Base-by-base conservation (phyloP, 2,888 invertebrate species). In the Cosmorhoe ocellata region DNA sequence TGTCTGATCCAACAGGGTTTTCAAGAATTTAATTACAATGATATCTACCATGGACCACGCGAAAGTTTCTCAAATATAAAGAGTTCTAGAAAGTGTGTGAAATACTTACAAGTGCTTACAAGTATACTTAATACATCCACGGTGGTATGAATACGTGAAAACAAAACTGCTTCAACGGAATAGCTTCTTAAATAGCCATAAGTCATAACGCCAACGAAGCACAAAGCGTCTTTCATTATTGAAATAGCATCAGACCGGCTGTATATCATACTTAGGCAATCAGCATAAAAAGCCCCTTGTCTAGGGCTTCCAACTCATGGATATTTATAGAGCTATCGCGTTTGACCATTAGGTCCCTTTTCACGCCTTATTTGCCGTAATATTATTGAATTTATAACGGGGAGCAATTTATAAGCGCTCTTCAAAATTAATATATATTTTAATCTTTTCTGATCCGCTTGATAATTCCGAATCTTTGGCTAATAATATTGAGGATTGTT, bases 221-320 rank as follows among this genome's bases (percentile, higher is more conserved):
- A 49, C 44, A 51, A 56, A 43, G 51, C 27, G 30, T 31, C 46
- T 24, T 56, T 54, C 46, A 51, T 49, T 54, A 42, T 37, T 43
- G 24, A 51, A 51, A 56, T 46, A 40, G 53, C 40, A n/a, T 27
- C 31, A 41, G 24, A 12, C 32, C 32, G 26, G n/a, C 38, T 31
- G 26, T 32, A 38, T 47, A 56, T 51, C 58, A 56, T 51, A 40
- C 46, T 24, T 37, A 13, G 24, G 36, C 42, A 45, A 56, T 51
- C 51, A 51, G 38, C 57, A 53, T 53, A 56, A 58, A 47, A 49
- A 48, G 58, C 41, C 39, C 38, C 14, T 56, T 52, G 59, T 56
- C 49, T 47, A 39, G 44, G 13, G 40, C 11, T 14, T 28, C 41
- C 40, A 26, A 34, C 51, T 51, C 40, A 22, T 28, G 37, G 43